Percentiles rank a stretch among this genome's conserved stretches.
These are phyloP conservation scores for Hermetia illucens DNA, from an alignment of 1,140 invertebrate genomes.

Conservation along the genomic window DNA sequence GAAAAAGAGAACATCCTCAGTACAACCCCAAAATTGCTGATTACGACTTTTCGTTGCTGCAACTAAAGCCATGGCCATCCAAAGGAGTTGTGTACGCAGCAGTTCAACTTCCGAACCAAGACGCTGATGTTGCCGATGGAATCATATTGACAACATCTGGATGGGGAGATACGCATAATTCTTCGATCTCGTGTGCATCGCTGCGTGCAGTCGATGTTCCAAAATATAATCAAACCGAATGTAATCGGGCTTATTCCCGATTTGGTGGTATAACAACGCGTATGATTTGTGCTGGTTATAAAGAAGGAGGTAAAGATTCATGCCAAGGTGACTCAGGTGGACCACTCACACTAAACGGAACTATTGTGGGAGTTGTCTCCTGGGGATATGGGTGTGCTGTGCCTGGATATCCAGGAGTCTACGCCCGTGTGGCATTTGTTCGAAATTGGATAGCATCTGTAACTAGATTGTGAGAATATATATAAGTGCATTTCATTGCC, in stretches of 20 bases:
- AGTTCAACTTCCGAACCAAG: conserved; percentile 12
- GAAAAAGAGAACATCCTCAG: conserved; percentile 23
- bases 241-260: conserved; percentile 18
- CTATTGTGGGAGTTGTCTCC: conserved; percentile 40
- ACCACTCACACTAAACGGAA: conserved; percentile 19
- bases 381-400: conserved; percentile 42
- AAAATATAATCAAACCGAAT: conserved; percentile 18
- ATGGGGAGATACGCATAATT: conserved; percentile 30
- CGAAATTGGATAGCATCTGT: conserved; percentile 29
- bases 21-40: conserved; percentile 20
- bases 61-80: no score
- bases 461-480: no score
- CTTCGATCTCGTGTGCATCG: conserved; percentile 11
- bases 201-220: conserved; percentile 32
- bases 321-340: conserved; percentile 45
- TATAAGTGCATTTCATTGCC: no score
- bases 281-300: conserved; percentile 54
- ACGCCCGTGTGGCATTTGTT: conserved; percentile 34
- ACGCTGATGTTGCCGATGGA: conserved; percentile 13
- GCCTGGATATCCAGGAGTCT: conserved; percentile 36
- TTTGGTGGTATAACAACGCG: conserved; percentile 35
- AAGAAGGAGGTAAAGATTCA: conserved; percentile 49
- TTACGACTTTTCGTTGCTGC: conserved; percentile 23
- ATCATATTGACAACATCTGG: conserved; percentile 28
- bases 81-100: no score